phyloP scores from a whole-genome alignment of 2,113 vertebrate species.

The Hystrix cristata region DNA sequence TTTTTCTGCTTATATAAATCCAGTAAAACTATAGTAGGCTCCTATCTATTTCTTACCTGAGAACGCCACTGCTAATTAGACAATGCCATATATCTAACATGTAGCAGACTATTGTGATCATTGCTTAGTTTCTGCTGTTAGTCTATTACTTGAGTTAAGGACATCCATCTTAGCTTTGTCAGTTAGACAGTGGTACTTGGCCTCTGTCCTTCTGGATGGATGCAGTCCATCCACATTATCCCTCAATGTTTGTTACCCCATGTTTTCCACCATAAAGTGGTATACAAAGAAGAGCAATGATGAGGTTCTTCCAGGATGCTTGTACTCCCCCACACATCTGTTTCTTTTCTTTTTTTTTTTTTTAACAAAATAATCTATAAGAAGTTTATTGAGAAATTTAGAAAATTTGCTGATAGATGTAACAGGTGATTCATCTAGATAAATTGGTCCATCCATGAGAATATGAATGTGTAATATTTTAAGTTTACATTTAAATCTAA shows the following conservation, averaged over 20 bases:
- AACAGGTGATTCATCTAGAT: neutral
- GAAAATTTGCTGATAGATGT: neutral
- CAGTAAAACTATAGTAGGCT: neutral
- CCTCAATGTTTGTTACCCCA: neutral
- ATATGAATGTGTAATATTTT: neutral
- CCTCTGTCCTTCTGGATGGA: neutral
- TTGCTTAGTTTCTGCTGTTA: neutral
- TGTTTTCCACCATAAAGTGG: neutral
- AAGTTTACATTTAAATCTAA: neutral
- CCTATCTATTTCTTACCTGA: neutral
- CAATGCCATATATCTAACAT: neutral
- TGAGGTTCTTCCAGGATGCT: neutral
- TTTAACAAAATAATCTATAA: neutral
- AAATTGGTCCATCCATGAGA: neutral
- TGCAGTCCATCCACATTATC: neutral
- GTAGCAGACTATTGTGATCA: neutral
- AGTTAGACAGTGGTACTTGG: neutral
- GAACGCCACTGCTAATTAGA: neutral
- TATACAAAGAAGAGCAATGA: neutral
- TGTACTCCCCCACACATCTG: neutral
- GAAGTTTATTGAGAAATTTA: neutral
- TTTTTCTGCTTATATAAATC: neutral
- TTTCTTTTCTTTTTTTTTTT: neutral
- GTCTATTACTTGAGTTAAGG: neutral
- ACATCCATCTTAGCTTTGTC: neutral